Evolutionary conservation across 1,140 invertebrate species (phyloP), one percentile per base, ranked within the genome.

Genomic region (Musca vetustissima): DNA sequence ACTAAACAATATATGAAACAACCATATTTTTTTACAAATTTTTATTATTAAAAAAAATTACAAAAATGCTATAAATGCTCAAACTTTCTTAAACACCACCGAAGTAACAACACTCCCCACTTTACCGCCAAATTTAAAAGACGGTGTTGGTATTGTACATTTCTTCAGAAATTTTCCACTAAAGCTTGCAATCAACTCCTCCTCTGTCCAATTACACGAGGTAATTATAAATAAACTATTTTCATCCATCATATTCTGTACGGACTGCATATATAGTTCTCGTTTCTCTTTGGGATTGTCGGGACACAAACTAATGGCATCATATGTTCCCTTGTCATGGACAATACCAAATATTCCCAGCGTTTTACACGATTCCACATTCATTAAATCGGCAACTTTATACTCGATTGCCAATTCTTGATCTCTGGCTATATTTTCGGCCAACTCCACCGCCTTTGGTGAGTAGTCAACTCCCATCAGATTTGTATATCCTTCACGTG

Each of bases 291-390:
- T 84, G 0, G 90, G 82, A 76, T 91, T 85, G 0, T 91, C 87
- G 0, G 92, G 91, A 77, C 88, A 89, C 6, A 98, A 83, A 77
- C 93, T 92, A 50, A 98, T 90, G 0, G 96, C 94, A 85, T 97
- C 95, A 81, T 95, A 98, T 0, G 96, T 98, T 0, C 96, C 95
- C 84, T 98, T 97, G 81, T 97, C 95, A 64, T 96, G 87, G 0
- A 89, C 84, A 14, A 94, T 74, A 74, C 88, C 86, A 75, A 88
- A 93, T 67, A 83, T 83, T 7, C 83, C 73, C n/a, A 82, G 36
- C 47, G 21, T 55, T 59, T 28, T 67, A 1, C 73, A 67, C 0
- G 59, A 13, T 11, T 68, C 69, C 0, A 48, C 71, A 69, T 74
- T 69, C 1, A 80, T 75, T 1, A 69, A 67, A 67, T 83, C 80